phyloP scores from a whole-genome alignment of 2,113 vertebrate species.

The Bambusicola thoracicus region DNA sequence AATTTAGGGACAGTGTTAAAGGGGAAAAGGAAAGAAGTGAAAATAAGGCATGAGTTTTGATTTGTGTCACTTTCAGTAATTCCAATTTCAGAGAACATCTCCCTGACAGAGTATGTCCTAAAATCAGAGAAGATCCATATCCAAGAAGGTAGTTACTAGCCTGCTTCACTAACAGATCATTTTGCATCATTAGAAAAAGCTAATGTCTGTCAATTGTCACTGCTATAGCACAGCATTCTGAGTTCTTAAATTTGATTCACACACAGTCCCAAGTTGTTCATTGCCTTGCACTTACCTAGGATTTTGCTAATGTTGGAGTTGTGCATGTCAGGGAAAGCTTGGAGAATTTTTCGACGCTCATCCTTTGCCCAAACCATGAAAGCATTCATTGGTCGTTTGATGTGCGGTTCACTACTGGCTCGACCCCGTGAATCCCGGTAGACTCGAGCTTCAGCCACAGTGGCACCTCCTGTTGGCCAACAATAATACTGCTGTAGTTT shows the following conservation, averaged over 20 bases:
- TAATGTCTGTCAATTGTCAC: background rate
- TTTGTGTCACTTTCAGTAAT: background rate
- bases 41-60: background rate
- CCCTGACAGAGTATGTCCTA: background rate
- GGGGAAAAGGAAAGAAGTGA: background rate
- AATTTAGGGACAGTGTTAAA: background rate
- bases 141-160: background rate
- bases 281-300: constrained; percentile 84
- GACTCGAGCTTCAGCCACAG: constrained; percentile 94
- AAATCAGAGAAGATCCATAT: background rate
- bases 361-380: constrained; percentile 99
- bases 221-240: background rate
- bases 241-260: background rate
- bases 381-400: constrained; percentile 99
- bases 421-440: constrained; percentile 95
- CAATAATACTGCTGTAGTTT: constrained; percentile 95
- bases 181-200: background rate
- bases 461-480: constrained; percentile 98
- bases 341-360: constrained; percentile 97
- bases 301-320: constrained; percentile 99
- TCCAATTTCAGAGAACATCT: background rate
- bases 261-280: too few species aligned
- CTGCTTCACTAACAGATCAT: background rate
- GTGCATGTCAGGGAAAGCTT: constrained; percentile 99
- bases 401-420: constrained; percentile 97